Conservation (phyloP, 2,888 invertebrate genomes). For the Scelioninae gen. 1 region DNA sequence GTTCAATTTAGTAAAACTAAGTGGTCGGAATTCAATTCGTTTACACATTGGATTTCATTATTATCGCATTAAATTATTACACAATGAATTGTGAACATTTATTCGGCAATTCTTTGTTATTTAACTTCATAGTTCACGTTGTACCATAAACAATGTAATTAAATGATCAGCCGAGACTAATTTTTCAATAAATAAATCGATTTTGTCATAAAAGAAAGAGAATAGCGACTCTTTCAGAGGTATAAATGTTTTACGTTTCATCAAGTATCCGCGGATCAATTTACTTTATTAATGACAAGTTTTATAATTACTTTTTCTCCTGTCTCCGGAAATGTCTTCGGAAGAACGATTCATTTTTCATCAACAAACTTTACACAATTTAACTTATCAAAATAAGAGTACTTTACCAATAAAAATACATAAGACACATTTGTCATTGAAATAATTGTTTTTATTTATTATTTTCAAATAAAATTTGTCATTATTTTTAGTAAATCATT, state of each 20-base stretch:
- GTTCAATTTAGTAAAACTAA: constrained; percentile 14
- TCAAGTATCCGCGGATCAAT: constrained; percentile 1
- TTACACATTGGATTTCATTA: background rate
- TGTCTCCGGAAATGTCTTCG: constrained; percentile 12
- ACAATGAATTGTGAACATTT: background rate
- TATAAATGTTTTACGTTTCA: constrained; percentile 4
- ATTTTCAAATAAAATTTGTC: no score
- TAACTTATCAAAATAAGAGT: constrained; percentile 4
- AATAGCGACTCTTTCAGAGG: background rate
- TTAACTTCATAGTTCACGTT: background rate
- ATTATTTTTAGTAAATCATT: no score
- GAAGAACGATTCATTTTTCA: constrained; percentile 20
- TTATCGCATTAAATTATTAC: background rate
- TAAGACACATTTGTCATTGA: background rate
- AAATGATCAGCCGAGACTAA: background rate
- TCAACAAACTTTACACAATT: constrained; percentile 30
- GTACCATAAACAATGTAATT: background rate
- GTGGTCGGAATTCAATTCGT: constrained; percentile 4
- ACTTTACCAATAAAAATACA: background rate
- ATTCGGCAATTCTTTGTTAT: background rate
- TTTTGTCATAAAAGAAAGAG: background rate
- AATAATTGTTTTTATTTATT: no score
- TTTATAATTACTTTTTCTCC: constrained; percentile 28
- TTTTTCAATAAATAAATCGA: constrained; percentile 8
- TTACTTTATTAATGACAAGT: constrained; percentile 25